Conservation (phyloP, 1,140 invertebrate species). For the Sinella curviseta region DNA sequence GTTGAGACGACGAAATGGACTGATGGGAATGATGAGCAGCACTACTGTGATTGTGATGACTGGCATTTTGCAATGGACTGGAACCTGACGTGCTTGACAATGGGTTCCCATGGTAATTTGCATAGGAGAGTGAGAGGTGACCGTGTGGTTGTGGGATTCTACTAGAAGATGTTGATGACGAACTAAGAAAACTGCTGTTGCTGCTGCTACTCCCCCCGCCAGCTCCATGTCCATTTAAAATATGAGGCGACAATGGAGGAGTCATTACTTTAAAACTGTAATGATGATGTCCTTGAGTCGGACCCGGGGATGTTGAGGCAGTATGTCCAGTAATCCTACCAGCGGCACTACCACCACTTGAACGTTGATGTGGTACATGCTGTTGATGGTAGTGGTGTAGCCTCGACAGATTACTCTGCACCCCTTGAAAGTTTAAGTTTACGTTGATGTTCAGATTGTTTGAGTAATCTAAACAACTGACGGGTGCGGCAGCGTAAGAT, state of each 20-base stretch:
- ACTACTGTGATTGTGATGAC: conserved; percentile 32
- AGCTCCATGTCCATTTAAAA: conserved; percentile 26
- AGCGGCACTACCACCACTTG: background rate
- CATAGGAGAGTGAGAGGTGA: conserved; percentile 9
- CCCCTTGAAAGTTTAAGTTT: conserved; percentile 47
- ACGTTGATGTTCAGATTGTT: conserved; percentile 45
- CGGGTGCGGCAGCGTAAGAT: background rate
- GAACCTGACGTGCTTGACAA: background rate
- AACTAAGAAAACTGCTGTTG: conserved; percentile 1
- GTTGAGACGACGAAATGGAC: background rate
- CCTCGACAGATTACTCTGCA: conserved; percentile 38
- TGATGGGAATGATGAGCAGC: conserved; percentile 23
- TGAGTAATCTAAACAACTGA: conserved; percentile 35
- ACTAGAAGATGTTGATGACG: background rate
- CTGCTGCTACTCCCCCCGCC: background rate
- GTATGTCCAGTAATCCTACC: background rate
- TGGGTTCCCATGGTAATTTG: conserved; percentile 6
- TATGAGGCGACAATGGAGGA: conserved; percentile 43
- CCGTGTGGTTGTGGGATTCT: conserved; percentile 34
- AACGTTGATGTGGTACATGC: conserved; percentile 5
- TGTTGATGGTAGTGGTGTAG: conserved; percentile 40
- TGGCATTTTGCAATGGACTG: background rate
- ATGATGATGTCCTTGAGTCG: conserved; percentile 11
- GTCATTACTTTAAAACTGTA: conserved; percentile 48
- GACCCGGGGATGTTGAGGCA: background rate